phyloP scores from a whole-genome alignment of 2,113 vertebrate species.

The Daboia siamensis region DNA sequence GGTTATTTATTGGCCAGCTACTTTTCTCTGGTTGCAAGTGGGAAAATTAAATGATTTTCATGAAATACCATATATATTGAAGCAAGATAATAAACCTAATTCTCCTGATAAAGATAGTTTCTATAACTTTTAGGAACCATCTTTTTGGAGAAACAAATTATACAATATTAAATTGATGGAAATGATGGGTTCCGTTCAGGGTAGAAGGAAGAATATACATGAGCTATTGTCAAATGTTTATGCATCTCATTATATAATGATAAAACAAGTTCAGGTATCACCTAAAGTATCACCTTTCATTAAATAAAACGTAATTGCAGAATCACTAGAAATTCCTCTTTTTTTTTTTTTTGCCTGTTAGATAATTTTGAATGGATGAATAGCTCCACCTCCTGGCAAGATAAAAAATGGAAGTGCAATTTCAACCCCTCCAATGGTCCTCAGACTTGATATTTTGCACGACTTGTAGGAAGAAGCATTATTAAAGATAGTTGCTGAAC shows the following conservation, averaged over 20 bases:
- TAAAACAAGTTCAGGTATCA: background rate
- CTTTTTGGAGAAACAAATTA: background rate
- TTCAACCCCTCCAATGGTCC: background rate
- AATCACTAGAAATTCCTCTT: background rate
- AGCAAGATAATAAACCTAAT: background rate
- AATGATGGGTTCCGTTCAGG: background rate
- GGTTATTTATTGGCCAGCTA: background rate
- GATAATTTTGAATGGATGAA: background rate
- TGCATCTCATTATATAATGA: background rate
- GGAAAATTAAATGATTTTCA: background rate
- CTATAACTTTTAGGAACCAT: background rate
- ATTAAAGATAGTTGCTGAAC: background rate
- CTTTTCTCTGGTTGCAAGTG: background rate
- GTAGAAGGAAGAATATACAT: background rate
- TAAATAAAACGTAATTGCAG: background rate
- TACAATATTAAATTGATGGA: background rate
- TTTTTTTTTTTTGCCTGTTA: background rate
- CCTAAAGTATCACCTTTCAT: background rate
- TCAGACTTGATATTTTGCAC: too few relatives aligned
- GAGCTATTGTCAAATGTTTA: background rate
- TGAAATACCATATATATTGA: background rate
- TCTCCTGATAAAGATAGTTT: background rate
- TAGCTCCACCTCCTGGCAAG: slow-evolving; percentile 10
- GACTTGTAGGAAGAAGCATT: too few relatives aligned
- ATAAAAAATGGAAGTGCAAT: background rate